These are phyloP conservation scores for Itoplectis maculator DNA, from an alignment of 2,888 invertebrate species.

Conservation along the genomic window DNA sequence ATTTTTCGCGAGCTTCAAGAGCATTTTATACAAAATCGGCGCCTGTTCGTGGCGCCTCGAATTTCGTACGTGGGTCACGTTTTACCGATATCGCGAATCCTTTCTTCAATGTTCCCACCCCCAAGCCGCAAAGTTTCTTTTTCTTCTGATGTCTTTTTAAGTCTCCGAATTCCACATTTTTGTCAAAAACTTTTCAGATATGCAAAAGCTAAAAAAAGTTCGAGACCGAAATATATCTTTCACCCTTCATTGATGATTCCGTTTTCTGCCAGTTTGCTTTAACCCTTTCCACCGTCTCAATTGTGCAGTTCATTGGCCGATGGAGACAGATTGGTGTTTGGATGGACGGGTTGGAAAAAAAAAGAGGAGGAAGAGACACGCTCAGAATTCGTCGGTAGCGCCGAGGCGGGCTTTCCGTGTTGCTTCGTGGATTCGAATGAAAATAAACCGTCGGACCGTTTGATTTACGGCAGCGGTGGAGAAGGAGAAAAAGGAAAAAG, in stretches of 20 bases:
- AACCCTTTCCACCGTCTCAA: slow-evolving; percentile 23
- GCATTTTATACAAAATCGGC: background rate
- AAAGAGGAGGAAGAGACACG: slow-evolving; percentile 26
- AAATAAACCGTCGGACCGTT: slow-evolving; percentile 78
- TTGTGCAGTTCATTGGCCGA: slow-evolving; percentile 57
- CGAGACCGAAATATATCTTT: background rate
- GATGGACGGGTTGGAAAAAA: slow-evolving; percentile 21
- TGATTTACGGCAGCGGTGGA: slow-evolving; percentile 78
- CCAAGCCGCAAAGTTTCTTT: background rate
- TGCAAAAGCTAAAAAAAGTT: background rate
- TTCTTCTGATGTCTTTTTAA: slow-evolving; percentile 1
- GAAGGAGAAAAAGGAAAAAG: no score
- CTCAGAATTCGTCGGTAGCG: slow-evolving; percentile 71
- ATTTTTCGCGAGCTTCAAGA: background rate
- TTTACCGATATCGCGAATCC: slow-evolving; percentile 24
- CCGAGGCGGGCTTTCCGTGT: slow-evolving; percentile 46
- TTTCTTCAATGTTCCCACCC: background rate
- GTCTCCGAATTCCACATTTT: background rate
- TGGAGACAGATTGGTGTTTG: slow-evolving; percentile 52
- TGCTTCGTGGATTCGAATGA: slow-evolving; percentile 70
- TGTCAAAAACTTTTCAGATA: background rate
- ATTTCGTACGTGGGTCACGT: slow-evolving; percentile 27
- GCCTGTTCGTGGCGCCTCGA: background rate
- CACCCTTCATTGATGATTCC: background rate
- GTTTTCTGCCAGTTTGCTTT: background rate